phyloP scores from a whole-genome alignment of 2,113 vertebrate genomes.

The Microcebus jonahi region DNA sequence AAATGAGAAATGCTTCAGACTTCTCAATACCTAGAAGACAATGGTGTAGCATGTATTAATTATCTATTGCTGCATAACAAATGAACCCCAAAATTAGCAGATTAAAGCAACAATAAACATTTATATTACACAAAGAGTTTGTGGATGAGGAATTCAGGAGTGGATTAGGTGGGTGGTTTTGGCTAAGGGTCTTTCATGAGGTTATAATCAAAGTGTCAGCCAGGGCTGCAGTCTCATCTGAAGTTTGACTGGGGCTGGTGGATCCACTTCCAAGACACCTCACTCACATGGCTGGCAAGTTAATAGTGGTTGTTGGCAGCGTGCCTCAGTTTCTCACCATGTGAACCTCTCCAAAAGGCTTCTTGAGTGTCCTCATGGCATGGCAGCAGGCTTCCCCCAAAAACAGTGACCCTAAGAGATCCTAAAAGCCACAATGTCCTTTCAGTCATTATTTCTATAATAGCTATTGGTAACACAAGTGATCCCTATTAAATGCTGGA shows the following conservation, averaged over 20 bases:
- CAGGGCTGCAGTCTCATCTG: neutral
- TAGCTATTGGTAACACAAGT: neutral
- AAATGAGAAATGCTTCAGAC: conserved; percentile 7
- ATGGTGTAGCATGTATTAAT: neutral
- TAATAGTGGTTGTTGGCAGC: neutral
- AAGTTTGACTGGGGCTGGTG: neutral
- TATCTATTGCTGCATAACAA: neutral
- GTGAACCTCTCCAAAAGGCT: neutral
- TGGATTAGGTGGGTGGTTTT: neutral
- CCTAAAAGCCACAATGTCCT: neutral
- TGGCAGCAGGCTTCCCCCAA: neutral
- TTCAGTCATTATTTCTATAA: neutral
- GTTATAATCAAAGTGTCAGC: neutral
- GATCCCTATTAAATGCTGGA: neutral
- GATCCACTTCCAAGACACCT: neutral
- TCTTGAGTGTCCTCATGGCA: neutral
- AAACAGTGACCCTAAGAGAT: neutral
- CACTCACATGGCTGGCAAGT: neutral
- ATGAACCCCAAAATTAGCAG: neutral
- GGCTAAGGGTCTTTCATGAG: neutral
- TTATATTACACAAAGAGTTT: neutral
- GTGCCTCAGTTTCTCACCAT: neutral
- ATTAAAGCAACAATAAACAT: neutral
- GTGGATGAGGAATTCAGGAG: neutral
- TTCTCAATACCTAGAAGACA: neutral